phyloP scores from a whole-genome alignment of 2,888 invertebrate species.

The Drosophila koepferae region DNA sequence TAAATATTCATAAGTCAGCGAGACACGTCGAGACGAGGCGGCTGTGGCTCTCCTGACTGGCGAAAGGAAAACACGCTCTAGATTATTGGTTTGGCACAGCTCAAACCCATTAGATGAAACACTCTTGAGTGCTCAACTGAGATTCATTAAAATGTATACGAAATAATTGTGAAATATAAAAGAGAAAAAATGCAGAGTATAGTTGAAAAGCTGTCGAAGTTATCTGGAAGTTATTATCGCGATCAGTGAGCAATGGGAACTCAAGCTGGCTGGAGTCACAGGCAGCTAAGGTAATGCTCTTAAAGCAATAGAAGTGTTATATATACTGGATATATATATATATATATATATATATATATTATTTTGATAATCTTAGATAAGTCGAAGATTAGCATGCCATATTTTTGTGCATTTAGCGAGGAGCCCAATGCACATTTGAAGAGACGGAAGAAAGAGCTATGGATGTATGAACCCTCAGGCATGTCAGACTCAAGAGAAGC shows the following conservation, averaged over 20 bases:
- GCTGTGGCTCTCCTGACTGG: slow-evolving; percentile 55
- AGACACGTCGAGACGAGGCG: slow-evolving; percentile 27
- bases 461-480: too few species aligned
- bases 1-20: slow-evolving; percentile 74
- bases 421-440: too few species aligned
- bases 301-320: background rate
- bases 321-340: too few species aligned
- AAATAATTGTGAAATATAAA: slow-evolving; percentile 1
- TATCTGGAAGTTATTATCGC: background rate
- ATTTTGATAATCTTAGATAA: too few species aligned
- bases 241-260: background rate
- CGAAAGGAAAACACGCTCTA: slow-evolving; percentile 59
- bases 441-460: too few species aligned
- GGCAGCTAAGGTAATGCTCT: background rate
- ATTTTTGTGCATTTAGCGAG: too few species aligned
- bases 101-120: slow-evolving; percentile 22
- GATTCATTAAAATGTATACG: background rate
- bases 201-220: background rate
- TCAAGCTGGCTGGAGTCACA: background rate
- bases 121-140: slow-evolving; percentile 12
- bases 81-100: slow-evolving; percentile 12
- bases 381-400: too few species aligned
- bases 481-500: too few species aligned
- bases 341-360: too few species aligned
- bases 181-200: background rate